Base-by-base conservation (phyloP, 64 coral and sea anemone genomes). In the Platygyra sinensis region DNA sequence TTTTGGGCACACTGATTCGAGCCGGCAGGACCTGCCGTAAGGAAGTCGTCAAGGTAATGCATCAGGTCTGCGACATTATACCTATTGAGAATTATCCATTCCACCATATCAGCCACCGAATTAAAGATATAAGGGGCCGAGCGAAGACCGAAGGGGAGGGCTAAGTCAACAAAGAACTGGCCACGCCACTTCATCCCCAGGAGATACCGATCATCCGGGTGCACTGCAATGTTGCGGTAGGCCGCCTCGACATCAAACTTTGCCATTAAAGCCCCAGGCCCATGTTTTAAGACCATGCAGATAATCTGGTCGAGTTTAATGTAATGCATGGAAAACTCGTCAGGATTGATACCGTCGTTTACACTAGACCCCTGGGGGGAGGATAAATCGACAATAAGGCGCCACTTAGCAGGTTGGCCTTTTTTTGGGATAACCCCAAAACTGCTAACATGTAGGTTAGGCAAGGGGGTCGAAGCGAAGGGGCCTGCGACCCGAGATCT, bases 11-110 rank as follows among this genome's bases (percentile, higher is more conserved):
- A 89, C 29, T 25, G 20, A 3, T 60, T 10, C 1, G 87, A 78
- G 20, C 62, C 24, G 5, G 87, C 49, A 5, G 87, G 87, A 3
- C 73, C 87, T 3, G 74, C 87, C 50, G 61, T 30, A 3, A 89
- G 46, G n/a, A 89, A 78, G 24, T 89, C 87, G 64, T 89, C 73
- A 6, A 89, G 61, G 22, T 89, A 89, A 28, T 89, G 87, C 27
- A 64, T 1, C 17, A 89, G 74, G 18, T 89, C 87, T 0, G 72
- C 15, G 5, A 89, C 22, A 11, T 72, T 30, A 50, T 89, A 62
- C 15, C 57, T 89, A 29, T 64, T 46, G 6, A 46, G 3, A 36
- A 36, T 36, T 36, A 36, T 36, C 33, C 33, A 36, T 36, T 36
- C 33, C 33, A 36, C 33, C 33, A 36, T 36, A 36, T 36, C 33